Evolutionary conservation across 2,888 invertebrate species (phyloP).

Genomic region (Melinaea marsaeus): DNA sequence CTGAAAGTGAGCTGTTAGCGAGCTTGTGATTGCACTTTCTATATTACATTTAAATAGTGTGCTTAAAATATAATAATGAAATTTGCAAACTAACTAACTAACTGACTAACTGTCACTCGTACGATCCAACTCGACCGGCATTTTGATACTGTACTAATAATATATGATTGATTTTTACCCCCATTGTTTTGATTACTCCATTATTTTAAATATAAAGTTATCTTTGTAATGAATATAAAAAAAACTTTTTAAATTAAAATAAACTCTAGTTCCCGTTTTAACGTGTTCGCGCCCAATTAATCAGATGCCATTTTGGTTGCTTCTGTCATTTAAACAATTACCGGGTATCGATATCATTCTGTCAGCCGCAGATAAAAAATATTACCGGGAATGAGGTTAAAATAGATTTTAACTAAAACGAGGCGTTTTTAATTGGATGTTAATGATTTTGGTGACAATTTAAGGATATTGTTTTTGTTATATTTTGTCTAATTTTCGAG

Average conservation of each 20-base stretch:
- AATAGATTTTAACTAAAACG: slow-evolving; percentile 24
- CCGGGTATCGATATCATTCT: slow-evolving; percentile 60
- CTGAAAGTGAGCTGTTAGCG: too few species aligned
- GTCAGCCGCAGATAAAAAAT: slow-evolving; percentile 45
- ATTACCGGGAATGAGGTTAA: slow-evolving; percentile 30
- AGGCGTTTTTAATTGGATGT: slow-evolving; percentile 27
- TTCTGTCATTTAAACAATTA: slow-evolving; percentile 74
- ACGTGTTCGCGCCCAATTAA: slow-evolving; percentile 40
- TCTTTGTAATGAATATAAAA: too few species aligned
- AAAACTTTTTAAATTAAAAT: background rate
- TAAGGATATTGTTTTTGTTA: slow-evolving; percentile 20
- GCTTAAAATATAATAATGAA: too few species aligned
- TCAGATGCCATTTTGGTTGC: slow-evolving; percentile 54
- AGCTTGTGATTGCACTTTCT: too few species aligned
- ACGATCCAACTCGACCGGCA: too few species aligned
- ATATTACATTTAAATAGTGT: too few species aligned
- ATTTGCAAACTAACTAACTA: too few species aligned
- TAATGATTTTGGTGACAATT: slow-evolving; percentile 23
- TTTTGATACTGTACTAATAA: too few species aligned
- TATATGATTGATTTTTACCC: too few species aligned
- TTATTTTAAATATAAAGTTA: too few species aligned
- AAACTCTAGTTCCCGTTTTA: background rate
- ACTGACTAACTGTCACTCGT: too few species aligned
- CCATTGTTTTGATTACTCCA: too few species aligned
- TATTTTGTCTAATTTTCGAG: slow-evolving; percentile 9